Evolutionary conservation across 2,113 vertebrate genomes (phyloP).

Genomic region (Colossoma macropomum): DNA sequence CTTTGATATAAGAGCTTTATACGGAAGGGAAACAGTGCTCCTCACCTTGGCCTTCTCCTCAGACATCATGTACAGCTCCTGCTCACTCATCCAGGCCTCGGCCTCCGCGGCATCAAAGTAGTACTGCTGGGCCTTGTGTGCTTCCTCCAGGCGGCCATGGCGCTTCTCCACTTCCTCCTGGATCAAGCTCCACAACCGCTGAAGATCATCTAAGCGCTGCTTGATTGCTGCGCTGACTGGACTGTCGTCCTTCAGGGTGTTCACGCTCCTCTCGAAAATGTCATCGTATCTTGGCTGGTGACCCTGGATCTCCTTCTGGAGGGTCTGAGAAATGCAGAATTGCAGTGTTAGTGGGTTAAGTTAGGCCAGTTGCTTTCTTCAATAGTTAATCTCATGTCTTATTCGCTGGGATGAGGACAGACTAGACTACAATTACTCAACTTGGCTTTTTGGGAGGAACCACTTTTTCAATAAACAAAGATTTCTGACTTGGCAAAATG

Average conservation of each 20-base stretch:
- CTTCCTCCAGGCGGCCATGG: slow-evolving; percentile 88
- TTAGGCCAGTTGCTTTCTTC: too few relatives aligned
- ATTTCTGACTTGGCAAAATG: too few relatives aligned
- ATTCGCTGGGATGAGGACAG: too few relatives aligned
- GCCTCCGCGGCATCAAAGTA: slow-evolving; percentile 96
- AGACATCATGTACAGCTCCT: slow-evolving; percentile 99
- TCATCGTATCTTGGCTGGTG: slow-evolving; percentile 94
- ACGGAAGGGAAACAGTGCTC: too few relatives aligned
- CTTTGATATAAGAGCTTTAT: too few relatives aligned
- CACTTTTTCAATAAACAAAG: too few relatives aligned
- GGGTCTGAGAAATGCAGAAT: slow-evolving; percentile 77
- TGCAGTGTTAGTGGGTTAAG: not conserved
- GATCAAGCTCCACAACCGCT: slow-evolving; percentile 86
- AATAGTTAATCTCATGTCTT: too few relatives aligned
- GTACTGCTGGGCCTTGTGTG: slow-evolving; percentile 93
- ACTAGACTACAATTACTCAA: too few relatives aligned
- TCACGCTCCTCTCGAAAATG: slow-evolving; percentile 89
- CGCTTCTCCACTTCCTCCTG: slow-evolving; percentile 87
- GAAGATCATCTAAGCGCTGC: slow-evolving; percentile 84
- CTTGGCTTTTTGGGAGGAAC: too few relatives aligned
- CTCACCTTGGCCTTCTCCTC: slow-evolving; percentile 97
- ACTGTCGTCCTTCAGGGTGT: slow-evolving; percentile 82
- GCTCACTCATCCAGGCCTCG: slow-evolving; percentile 98
- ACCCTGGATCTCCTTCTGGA: slow-evolving; percentile 96
- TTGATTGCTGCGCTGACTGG: slow-evolving; percentile 81